Evolutionary conservation across 2,113 vertebrate genomes (phyloP).

Genomic region (Seriola dumerili): DNA sequence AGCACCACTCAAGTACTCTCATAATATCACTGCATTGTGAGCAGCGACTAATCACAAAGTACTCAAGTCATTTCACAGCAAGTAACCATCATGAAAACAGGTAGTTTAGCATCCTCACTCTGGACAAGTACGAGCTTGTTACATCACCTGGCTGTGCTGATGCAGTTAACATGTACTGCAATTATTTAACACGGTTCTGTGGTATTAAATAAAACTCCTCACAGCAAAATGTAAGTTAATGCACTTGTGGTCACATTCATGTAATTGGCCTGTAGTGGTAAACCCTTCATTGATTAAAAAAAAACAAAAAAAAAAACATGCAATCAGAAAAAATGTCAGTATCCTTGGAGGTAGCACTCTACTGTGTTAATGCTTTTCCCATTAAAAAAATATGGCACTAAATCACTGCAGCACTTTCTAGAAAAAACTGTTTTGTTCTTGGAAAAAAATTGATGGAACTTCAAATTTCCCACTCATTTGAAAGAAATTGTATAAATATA

Average conservation of each 20-base stretch:
- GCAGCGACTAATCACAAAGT: constrained; percentile 83
- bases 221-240: constrained; percentile 49
- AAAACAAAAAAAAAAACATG: constrained; percentile 7
- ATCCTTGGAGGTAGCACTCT: constrained; percentile 30
- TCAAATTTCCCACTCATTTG: neutral
- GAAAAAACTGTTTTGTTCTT: neutral
- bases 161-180: constrained; percentile 40
- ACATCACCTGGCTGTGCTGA: constrained; percentile 40
- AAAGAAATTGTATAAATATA: constrained; percentile 11
- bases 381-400: constrained; percentile 11
- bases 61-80: constrained; percentile 68
- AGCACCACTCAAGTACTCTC: constrained; percentile 75
- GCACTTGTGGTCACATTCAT: constrained; percentile 67
- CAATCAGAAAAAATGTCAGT: constrained; percentile 23
- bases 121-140: constrained; percentile 24
- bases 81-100: neutral
- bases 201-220: constrained; percentile 24
- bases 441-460: neutral
- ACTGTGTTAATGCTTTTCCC: constrained; percentile 24
- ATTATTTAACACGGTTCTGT: constrained; percentile 29
- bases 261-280: constrained; percentile 27
- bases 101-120: constrained; percentile 33
- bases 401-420: constrained; percentile 18
- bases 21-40: constrained; percentile 69
- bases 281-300: constrained; percentile 39